These are phyloP conservation scores for Rhadina sibilatrix DNA, from an alignment of 2,113 vertebrate species.

Conservation along the genomic window DNA sequence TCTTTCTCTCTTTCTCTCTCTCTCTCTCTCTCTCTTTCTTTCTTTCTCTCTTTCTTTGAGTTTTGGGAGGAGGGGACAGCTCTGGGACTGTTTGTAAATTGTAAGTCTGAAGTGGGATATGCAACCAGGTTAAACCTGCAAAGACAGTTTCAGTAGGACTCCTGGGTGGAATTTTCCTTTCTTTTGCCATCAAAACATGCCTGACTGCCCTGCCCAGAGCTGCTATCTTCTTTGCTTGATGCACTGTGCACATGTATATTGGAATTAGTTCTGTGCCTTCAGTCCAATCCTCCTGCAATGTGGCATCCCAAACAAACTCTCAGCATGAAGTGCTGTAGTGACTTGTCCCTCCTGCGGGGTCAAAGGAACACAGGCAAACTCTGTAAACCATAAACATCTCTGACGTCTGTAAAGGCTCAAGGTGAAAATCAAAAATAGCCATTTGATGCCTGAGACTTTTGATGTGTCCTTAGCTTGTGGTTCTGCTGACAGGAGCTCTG, in stretches of 20 bases:
- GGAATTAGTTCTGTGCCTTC: background rate
- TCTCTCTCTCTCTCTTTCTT: too few species aligned
- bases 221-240: background rate
- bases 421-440: conserved; percentile 18
- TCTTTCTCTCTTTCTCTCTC: too few species aligned
- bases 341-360: background rate
- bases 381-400: background rate
- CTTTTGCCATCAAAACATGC: background rate
- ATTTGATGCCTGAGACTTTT: background rate
- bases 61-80: too few species aligned
- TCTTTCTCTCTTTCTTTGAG: too few species aligned
- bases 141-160: background rate
- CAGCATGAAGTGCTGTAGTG: accelerated
- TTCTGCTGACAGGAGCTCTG: background rate
- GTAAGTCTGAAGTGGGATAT: background rate
- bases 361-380: background rate
- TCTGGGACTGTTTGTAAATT: background rate
- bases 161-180: background rate
- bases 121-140: background rate
- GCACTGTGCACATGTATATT: background rate
- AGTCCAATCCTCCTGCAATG: background rate
- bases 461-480: background rate
- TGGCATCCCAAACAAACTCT: background rate
- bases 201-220: background rate
- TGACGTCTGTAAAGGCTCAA: background rate